Evolutionary conservation across 2,797 vertebrate genomes (phyloP).

Genomic region (Eupleurogrammus muticus): DNA sequence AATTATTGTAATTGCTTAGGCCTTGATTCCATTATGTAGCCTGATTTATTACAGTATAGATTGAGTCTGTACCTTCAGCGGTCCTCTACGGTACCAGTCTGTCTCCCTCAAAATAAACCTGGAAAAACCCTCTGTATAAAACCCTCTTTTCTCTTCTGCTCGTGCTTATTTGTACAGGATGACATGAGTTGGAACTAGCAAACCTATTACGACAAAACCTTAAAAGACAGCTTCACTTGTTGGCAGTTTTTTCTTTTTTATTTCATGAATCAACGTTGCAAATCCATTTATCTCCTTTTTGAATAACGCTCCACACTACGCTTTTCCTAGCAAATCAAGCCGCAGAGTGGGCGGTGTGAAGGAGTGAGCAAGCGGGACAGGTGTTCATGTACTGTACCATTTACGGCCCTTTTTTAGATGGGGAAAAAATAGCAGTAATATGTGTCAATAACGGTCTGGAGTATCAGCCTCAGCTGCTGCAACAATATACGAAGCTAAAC

Average conservation of each 20-base stretch:
- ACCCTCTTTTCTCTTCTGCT: background rate
- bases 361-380: background rate
- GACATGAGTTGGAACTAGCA: background rate
- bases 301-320: no score
- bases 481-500: conserved; percentile 37
- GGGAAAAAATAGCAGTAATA: conserved; percentile 10
- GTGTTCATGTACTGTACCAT: background rate
- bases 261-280: background rate
- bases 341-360: background rate
- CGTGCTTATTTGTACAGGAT: background rate
- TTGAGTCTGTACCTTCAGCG: conserved; percentile 1
- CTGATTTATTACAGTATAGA: conserved; percentile 2
- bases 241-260: background rate
- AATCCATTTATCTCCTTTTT: background rate
- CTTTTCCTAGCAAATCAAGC: background rate
- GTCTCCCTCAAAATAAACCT: background rate
- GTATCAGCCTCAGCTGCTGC: conserved; percentile 26
- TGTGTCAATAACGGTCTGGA: conserved; percentile 20
- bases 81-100: background rate
- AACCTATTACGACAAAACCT: background rate
- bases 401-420: background rate
- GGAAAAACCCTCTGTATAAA: background rate
- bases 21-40: conserved; percentile 1
- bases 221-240: background rate
- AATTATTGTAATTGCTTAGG: conserved; percentile 11